phyloP scores from a whole-genome alignment of 2,888 invertebrate species.

The Apamea crenata region DNA sequence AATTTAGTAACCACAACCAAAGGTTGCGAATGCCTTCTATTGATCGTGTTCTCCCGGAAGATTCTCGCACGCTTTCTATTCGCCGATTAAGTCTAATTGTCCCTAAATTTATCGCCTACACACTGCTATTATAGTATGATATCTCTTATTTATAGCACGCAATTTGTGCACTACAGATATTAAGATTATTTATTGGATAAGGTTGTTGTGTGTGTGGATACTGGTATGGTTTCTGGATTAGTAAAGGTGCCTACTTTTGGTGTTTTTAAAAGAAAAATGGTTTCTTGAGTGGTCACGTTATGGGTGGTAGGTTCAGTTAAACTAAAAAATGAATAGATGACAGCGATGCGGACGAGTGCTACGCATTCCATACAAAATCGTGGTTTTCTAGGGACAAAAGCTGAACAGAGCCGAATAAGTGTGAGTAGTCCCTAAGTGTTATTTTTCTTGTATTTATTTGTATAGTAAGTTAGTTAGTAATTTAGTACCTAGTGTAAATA shows the following conservation, averaged over 20 bases:
- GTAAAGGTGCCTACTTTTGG: not conserved
- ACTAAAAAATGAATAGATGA: too few relatives aligned
- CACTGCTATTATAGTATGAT: conserved; percentile 75
- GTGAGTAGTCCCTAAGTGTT: too few relatives aligned
- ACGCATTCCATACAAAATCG: too few relatives aligned
- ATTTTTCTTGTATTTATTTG: too few relatives aligned
- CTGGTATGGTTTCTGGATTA: conserved; percentile 17
- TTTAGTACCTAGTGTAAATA: too few relatives aligned
- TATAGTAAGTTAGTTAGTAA: too few relatives aligned
- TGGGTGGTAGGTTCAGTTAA: too few relatives aligned
- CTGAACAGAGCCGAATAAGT: too few relatives aligned
- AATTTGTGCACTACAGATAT: conserved; percentile 59
- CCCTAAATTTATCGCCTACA: conserved; percentile 84
- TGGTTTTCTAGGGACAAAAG: too few relatives aligned
- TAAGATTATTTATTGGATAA: conserved; percentile 54
- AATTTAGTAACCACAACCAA: conserved; percentile 41
- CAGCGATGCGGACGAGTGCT: too few relatives aligned
- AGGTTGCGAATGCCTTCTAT: conserved; percentile 78
- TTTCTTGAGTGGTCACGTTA: too few relatives aligned
- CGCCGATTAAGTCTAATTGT: conserved; percentile 88
- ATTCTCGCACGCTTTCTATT: conserved; percentile 83
- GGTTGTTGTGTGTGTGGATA: not conserved
- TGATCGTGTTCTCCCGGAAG: conserved; percentile 82
- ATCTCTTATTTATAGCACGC: conserved; percentile 66
- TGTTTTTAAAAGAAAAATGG: too few relatives aligned